Conservation (phyloP, 2,888 invertebrate genomes). For the Nemapogon koenigi region DNA sequence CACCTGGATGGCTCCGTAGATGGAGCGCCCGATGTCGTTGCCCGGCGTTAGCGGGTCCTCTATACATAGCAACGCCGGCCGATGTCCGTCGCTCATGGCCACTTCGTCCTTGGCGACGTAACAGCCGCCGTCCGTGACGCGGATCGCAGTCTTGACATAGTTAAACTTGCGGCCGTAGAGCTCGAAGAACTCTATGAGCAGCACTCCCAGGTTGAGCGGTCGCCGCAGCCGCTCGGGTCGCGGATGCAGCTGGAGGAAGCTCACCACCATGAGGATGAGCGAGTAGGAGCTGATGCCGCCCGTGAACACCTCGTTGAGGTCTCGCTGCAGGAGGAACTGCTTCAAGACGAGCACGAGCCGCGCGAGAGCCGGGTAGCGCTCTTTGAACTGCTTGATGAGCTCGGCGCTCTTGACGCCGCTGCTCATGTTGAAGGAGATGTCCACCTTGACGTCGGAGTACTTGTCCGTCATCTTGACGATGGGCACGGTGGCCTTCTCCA, state of each 20-base stretch:
- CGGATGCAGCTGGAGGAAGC: slow-evolving; percentile 93
- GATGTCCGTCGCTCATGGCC: slow-evolving; percentile 93
- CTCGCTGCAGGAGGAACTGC: slow-evolving; percentile 96
- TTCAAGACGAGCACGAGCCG: slow-evolving; percentile 97
- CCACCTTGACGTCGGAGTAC: slow-evolving; percentile 84
- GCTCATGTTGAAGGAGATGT: slow-evolving; percentile 99
- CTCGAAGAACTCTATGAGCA: slow-evolving; percentile 97
- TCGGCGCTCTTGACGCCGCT: slow-evolving; percentile 97
- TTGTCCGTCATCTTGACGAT: slow-evolving; percentile 96
- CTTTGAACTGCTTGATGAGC: slow-evolving; percentile 90
- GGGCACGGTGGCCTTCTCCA: slow-evolving; percentile 98
- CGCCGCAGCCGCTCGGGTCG: slow-evolving; percentile 73
- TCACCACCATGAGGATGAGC: slow-evolving; percentile 97
- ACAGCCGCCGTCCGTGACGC: slow-evolving; percentile 91
- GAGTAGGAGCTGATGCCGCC: slow-evolving; percentile 99
- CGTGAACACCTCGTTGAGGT: slow-evolving; percentile 99
- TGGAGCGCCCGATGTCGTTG: slow-evolving; percentile 97
- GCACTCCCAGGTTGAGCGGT: slow-evolving; percentile 85
- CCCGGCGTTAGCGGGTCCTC: slow-evolving; percentile 96
- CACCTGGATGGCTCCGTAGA: slow-evolving; percentile 89
- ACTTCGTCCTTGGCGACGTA: slow-evolving; percentile 95
- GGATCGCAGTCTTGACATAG: slow-evolving; percentile 92
- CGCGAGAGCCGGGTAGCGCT: slow-evolving; percentile 86
- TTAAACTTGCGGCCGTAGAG: slow-evolving; percentile 96
- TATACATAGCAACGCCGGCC: slow-evolving; percentile 93